Conservation (phyloP, 2,888 invertebrate species). For the Protophormia terraenovae region DNA sequence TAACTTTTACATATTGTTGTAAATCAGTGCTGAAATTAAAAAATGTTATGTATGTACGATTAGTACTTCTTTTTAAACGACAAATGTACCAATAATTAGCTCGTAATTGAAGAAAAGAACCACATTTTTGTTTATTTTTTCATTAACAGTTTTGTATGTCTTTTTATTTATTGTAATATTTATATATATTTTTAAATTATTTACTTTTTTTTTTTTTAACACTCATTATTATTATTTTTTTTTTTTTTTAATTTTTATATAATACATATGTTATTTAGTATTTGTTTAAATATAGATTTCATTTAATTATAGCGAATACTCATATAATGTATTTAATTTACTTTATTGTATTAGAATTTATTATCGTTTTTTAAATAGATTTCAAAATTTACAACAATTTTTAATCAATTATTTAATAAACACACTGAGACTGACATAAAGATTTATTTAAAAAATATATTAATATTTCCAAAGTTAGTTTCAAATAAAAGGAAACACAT, state of each 20-base stretch:
- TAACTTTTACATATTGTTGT: no score
- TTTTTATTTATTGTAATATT: conserved; percentile 53
- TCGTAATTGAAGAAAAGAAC: no score
- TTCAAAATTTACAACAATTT: conserved; percentile 64
- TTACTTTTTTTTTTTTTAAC: conserved; percentile 43
- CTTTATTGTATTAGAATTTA: conserved; percentile 14
- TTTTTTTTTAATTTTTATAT: conserved; percentile 38
- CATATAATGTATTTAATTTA: conserved; percentile 10
- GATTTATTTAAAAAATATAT: not conserved
- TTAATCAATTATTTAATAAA: conserved; percentile 35
- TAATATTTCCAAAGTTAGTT: conserved; percentile 20
- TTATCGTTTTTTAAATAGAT: conserved; percentile 45
- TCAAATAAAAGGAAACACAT: conserved; percentile 12
- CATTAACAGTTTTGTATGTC: conserved; percentile 36
- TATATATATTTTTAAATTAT: conserved; percentile 11
- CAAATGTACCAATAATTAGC: not conserved
- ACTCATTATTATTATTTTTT: conserved; percentile 25
- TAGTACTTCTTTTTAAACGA: not conserved
- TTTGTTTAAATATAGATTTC: conserved; percentile 15
- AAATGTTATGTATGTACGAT: no score
- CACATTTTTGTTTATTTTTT: not conserved
- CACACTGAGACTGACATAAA: conserved; percentile 28
- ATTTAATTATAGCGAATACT: conserved; percentile 13
- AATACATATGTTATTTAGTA: conserved; percentile 40
- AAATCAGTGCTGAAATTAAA: no score